phyloP scores from a whole-genome alignment of 2,888 invertebrate genomes.

The Choristoneura rosaceana region DNA sequence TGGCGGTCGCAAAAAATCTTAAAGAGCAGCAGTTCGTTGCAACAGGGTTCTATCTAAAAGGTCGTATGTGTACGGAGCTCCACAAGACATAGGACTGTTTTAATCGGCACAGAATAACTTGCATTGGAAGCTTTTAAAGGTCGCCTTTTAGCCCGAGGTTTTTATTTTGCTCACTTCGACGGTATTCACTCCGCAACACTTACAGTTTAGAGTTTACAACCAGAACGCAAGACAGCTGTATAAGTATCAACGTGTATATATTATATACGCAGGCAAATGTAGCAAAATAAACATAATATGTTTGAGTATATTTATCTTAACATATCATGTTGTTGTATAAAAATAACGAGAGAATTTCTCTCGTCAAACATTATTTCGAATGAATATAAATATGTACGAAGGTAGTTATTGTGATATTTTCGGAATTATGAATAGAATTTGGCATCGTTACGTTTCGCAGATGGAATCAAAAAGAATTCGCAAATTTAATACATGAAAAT shows the following conservation, averaged over 20 bases:
- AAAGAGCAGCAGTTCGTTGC: constrained; percentile 18
- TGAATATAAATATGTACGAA: background rate
- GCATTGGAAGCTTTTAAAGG: constrained; percentile 33
- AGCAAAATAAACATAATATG: background rate
- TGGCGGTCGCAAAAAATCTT: constrained; percentile 13
- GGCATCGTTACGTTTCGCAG: background rate
- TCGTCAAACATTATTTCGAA: background rate
- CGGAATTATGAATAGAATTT: background rate
- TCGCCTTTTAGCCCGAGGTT: constrained; percentile 31
- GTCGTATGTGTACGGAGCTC: background rate
- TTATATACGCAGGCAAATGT: background rate
- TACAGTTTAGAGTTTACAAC: background rate
- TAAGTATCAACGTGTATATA: background rate
- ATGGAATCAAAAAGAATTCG: background rate
- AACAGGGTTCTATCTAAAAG: constrained; percentile 1
- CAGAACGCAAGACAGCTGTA: background rate
- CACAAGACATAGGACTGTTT: background rate
- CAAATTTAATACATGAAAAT: background rate
- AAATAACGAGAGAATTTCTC: background rate
- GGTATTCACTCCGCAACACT: constrained; percentile 20
- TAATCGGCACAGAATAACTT: background rate
- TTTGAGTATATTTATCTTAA: too few relatives aligned
- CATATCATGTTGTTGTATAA: background rate
- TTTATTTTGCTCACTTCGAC: constrained; percentile 19
- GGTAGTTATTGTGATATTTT: background rate